These are phyloP conservation scores for Megamerina dolium DNA, from an alignment of 2,888 invertebrate genomes.

Conservation along the genomic window DNA sequence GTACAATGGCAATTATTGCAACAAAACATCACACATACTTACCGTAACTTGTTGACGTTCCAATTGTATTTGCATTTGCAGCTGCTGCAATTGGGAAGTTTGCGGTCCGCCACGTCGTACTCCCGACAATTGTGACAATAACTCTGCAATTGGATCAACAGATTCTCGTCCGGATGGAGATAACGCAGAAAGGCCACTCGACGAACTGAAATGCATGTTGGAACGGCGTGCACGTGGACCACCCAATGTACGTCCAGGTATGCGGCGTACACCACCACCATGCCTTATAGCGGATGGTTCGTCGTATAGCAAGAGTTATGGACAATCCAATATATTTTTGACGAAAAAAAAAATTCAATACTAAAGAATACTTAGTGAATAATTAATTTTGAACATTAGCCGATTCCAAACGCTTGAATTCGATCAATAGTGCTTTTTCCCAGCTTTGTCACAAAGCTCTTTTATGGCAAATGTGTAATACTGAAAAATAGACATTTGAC, in stretches of 20 bases:
- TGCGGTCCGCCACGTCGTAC: conserved; percentile 64
- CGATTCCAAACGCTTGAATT: no score
- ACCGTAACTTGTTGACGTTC: conserved; percentile 81
- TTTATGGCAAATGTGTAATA: no score
- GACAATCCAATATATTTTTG: conserved; percentile 36
- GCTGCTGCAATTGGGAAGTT: conserved; percentile 81
- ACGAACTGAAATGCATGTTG: conserved; percentile 93
- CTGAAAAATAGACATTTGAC: no score
- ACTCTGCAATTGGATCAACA: conserved; percentile 94
- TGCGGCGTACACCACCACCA: conserved; percentile 66
- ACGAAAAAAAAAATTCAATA: background rate
- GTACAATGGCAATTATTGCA: no score
- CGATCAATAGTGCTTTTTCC: no score
- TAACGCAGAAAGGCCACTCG: conserved; percentile 75
- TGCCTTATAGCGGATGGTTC: conserved; percentile 77
- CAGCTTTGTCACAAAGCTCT: no score
- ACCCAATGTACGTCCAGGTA: conserved; percentile 71
- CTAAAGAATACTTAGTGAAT: background rate
- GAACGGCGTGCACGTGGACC: conserved; percentile 75
- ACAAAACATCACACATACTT: conserved; percentile 24
- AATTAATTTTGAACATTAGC: conserved; percentile 1
- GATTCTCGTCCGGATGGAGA: conserved; percentile 85
- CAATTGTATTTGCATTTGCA: conserved; percentile 91
- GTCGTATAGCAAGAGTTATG: conserved; percentile 62
- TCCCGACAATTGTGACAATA: conserved; percentile 90